Evolutionary conservation across 2,113 vertebrate species (phyloP), one percentile per base, ranked within the genome.

Genomic region (Hippocampus guttulatus): DNA sequence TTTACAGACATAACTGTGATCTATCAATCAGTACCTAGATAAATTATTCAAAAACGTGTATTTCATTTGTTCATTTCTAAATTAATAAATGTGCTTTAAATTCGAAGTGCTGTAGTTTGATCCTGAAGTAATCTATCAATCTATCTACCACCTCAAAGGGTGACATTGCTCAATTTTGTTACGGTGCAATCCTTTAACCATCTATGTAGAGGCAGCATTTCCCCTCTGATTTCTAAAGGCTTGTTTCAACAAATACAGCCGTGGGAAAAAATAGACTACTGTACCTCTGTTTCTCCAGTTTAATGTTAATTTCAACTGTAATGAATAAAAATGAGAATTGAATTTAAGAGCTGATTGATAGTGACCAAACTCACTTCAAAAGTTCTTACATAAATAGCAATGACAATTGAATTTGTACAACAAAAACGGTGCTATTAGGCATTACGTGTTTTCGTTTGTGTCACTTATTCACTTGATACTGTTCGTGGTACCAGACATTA

Each of bases 11-110:
- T 69, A 71, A 81, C 63, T 51, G 49, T 61, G 65, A n/a, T 79
- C 67, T 70, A 70, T 76, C 51, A 82, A 86, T 81, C 77, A 86
- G 77, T 79, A 82, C 82, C 82, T 55, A 47, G 6, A 79, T 67
- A 33, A 76, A 68, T 21, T 3, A 67, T 81, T 69, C 3, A 11
- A 45, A 66, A 51, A 18, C 47, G 7, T 73, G 20, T 2, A n/a
- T 12, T 68, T 74, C 12, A 51, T 12, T 65, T 61, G 0, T 1
- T 65, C 25, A 10, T 47, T 67, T 63, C 21, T 64, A 49, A 49
- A n/a, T 64, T 41, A 49, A 20, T n/a, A 54, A 54, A 55, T 23
- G n/a, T 55, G 8, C 21, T n/a, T 55, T 2, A n/a, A 55, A n/a
- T 55, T 55, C 33, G 33, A 6, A 38, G 33, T 38, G 1, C 33